These are phyloP conservation scores for Ochotona curzoniae DNA, from an alignment of 2,113 vertebrate genomes.

Conservation along the genomic window DNA sequence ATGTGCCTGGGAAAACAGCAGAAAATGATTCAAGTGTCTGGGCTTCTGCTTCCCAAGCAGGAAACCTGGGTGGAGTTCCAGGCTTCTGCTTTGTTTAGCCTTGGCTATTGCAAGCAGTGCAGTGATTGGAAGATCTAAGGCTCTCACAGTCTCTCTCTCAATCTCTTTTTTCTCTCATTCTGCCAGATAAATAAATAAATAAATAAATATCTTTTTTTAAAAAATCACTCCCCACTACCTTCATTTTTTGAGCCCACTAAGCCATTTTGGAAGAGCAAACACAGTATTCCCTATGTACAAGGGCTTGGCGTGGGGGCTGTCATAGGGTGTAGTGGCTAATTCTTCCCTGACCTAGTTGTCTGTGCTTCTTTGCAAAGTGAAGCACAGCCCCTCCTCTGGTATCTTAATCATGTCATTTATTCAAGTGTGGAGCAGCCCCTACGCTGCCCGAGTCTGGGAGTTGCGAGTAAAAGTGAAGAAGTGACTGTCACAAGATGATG, in stretches of 20 bases:
- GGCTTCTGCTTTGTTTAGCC: no score
- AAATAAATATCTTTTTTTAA: not conserved
- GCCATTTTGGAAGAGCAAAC: not conserved
- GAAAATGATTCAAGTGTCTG: no score
- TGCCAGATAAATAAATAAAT: no score
- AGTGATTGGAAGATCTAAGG: no score
- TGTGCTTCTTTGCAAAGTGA: not conserved
- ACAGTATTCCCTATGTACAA: not conserved
- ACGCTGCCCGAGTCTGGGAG: not conserved
- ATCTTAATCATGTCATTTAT: not conserved
- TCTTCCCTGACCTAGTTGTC: not conserved
- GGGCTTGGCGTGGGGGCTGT: not conserved
- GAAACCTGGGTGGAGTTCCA: no score
- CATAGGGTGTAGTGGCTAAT: not conserved
- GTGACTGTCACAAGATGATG: slow-evolving; percentile 63
- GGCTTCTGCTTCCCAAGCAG: no score
- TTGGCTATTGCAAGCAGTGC: no score
- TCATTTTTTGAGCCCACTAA: not conserved
- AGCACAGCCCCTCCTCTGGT: not conserved
- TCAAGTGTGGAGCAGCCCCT: slow-evolving; percentile 7
- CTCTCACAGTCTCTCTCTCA: no score
- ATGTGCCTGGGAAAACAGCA: no score
- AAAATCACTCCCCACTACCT: not conserved
- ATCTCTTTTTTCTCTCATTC: no score
- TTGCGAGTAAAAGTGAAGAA: slow-evolving; percentile 43